Evolutionary conservation across 1,140 invertebrate genomes (phyloP), one percentile per base, ranked within the genome.

Genomic region (Palaemon carinicauda): DNA sequence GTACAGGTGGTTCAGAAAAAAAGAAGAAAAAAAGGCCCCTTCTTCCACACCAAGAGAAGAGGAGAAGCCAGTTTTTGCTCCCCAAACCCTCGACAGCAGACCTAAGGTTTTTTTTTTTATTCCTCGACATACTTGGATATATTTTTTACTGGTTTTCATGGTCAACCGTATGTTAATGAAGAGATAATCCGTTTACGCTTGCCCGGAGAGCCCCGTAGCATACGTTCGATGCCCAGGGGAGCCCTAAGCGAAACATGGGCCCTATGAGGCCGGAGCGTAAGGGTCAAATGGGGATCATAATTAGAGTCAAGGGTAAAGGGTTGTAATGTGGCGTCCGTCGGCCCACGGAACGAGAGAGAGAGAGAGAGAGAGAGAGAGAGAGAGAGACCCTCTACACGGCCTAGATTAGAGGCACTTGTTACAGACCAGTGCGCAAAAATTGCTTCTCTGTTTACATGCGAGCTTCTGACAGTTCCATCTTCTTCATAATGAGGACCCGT

Each of bases 141-240:
- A 84, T 84, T 84, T 84, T 84, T 84, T 84, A 74, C 82, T 74
- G 77, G 74, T 77, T 84, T 83, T 84, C 82, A 78, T 84, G 82
- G 82, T 84, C 82, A 84, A 52, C 82, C 82, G 73, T 84, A 84
- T 84, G 82, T 84, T 84, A 84, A 84, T 84, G 82, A 78, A 84
- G 82, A 84, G 82, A 84, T 84, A 84, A 84, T 84, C 82, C 78
- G 74, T 84, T 84, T 84, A 84, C 74, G 74, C 82, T 84, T 41
- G 74, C 73, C 65, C 56, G 33, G 27, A 50, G 53, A 24, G 17
- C 31, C 31, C 74, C 54, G 21, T 41, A 41, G 52, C 60, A 19
- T 53, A 75, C 69, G 52, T 52, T 51, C 74, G 41, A 24, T 77
- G 74, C 74, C 21, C n/a, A 33, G 51, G 78, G 52, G 29, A 19